Percentiles rank a stretch among this genome's conserved stretches.
phyloP scores from a whole-genome alignment of 2,888 invertebrate species.

The Nemurella pictetii region DNA sequence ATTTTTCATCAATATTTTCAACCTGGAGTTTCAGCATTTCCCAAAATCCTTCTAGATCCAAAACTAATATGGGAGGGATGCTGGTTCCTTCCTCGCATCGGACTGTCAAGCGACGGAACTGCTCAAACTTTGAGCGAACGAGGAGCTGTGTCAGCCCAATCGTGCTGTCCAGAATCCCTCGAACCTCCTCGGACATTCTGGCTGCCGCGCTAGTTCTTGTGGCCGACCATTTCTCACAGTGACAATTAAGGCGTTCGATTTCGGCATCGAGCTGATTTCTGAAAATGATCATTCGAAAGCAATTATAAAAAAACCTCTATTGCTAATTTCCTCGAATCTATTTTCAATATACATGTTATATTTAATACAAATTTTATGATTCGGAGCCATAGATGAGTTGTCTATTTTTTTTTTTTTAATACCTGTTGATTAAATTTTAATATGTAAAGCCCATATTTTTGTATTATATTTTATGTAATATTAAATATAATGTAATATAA shows the following conservation, averaged over 20 bases:
- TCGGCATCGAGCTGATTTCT: slow-evolving; percentile 48
- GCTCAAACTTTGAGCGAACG: slow-evolving; percentile 74
- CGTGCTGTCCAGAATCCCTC: slow-evolving; percentile 66
- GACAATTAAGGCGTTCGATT: slow-evolving; percentile 45
- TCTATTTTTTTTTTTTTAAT: neutral
- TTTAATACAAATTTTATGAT: neutral
- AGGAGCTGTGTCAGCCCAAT: slow-evolving; percentile 79
- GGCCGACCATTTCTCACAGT: neutral
- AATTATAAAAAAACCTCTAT: neutral
- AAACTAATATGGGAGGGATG: slow-evolving; percentile 61
- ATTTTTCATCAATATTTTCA: slow-evolving; percentile 65
- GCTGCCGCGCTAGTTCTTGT: slow-evolving; percentile 38
- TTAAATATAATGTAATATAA: no score
- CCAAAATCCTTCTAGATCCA: slow-evolving; percentile 86
- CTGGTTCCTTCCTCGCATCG: slow-evolving; percentile 54
- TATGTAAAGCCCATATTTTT: no score
- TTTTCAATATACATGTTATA: neutral
- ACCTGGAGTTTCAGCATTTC: slow-evolving; percentile 82
- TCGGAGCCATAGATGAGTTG: neutral
- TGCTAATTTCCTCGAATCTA: no score
- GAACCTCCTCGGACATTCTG: slow-evolving; percentile 57
- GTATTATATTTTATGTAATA: no score
- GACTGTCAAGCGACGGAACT: slow-evolving; percentile 67
- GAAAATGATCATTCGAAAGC: neutral
- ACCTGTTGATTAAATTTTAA: neutral